Evolutionary conservation across 2,888 invertebrate genomes (phyloP), one percentile per base, ranked within the genome.

Genomic region (Craniophora ligustri): DNA sequence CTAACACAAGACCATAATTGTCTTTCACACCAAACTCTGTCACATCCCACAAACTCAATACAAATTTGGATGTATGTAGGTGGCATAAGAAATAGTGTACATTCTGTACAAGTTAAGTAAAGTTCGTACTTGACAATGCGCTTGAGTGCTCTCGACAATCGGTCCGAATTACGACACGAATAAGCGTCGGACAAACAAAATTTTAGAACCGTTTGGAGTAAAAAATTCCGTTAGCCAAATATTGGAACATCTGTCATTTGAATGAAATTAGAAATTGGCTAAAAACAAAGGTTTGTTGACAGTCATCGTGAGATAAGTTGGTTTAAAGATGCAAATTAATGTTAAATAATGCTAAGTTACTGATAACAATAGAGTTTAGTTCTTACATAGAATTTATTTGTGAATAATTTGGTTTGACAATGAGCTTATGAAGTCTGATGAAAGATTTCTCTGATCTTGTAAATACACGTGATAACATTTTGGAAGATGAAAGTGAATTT

Each of bases 91-190:
- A 65, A 72, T 64, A 67, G 64, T 67, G 59, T 67, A 65, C 69
- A 64, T 62, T 64, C 45, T 58, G 45, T 65, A 60, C 60, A 55
- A 39, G 55, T 66, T 54, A 70, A 72, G 77, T 73, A 72, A 75
- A 73, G 61, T 65, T 69, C 70, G 57, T 65, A 72, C 80, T 84
- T 65, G 66, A 79, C 78, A 76, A 76, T 72, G 69, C 60, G 45
- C 42, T 19, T 61, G 72, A 84, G 81, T 69, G 72, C 78, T 72
- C 77, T 82, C 64, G 60, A 81, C 78, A 73, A 81, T 81, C 77
- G 81, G 83, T 84, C 84, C 81, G 82, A 83, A 86, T 87, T 87
- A 86, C 86, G 85, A 83, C 78, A 87, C 78, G 70, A 81, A 76
- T 75, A 69, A 71, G 74, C 76, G 72, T 67, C 58, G 49, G 66